Conservation (phyloP, 2,113 vertebrate genomes). For the Dunckerocampus dactyliophorus region DNA sequence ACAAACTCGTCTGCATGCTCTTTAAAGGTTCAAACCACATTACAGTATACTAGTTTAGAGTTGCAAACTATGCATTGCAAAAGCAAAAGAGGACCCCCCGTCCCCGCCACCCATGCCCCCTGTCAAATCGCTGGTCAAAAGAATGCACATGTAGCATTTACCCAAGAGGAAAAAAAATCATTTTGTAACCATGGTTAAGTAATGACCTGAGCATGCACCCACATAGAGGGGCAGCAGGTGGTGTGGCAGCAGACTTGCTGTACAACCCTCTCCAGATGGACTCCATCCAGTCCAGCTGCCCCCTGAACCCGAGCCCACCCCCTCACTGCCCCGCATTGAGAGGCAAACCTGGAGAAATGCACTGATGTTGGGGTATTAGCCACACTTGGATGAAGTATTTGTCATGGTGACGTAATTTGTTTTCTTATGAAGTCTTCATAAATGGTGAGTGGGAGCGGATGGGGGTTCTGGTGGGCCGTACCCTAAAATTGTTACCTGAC, state of each 20-base stretch:
- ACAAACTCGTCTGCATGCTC: conserved; percentile 69
- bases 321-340: conserved; percentile 37
- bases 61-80: conserved; percentile 74
- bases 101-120: conserved; percentile 31
- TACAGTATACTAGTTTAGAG: conserved; percentile 55
- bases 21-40: conserved; percentile 61
- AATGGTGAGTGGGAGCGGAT: conserved; percentile 32
- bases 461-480: conserved; percentile 22
- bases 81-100: conserved; percentile 44
- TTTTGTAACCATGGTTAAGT: conserved; percentile 59
- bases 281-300: conserved; percentile 20
- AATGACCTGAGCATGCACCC: conserved; percentile 63
- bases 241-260: too few relatives aligned
- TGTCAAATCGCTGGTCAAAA: conserved; percentile 53
- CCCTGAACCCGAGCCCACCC: conserved; percentile 38
- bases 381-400: conserved; percentile 54
- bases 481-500: conserved; percentile 14
- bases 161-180: conserved; percentile 50
- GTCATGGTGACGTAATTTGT: conserved; percentile 37
- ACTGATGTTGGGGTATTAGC: conserved; percentile 54
- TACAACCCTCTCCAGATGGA: conserved; percentile 45
- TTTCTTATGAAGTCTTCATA: conserved; percentile 45
- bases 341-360: conserved; percentile 65
- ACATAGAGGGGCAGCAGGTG: conserved; percentile 43
- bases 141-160: conserved; percentile 69